phyloP scores from a whole-genome alignment of 2,888 invertebrate genomes.

The Netelia virgata region DNA sequence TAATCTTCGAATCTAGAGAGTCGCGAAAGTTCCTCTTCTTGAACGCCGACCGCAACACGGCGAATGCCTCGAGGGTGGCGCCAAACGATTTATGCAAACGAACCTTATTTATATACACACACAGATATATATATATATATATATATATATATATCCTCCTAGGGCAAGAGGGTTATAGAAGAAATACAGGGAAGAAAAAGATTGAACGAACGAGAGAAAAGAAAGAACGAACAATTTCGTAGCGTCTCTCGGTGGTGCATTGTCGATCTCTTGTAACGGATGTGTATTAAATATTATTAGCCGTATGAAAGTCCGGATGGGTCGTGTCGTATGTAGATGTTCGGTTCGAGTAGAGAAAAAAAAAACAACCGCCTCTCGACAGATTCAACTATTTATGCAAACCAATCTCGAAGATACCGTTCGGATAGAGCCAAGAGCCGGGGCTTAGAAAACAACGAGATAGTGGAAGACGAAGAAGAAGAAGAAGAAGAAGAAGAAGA shows the following conservation, averaged over 20 bases:
- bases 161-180: not conserved
- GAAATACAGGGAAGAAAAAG: not conserved
- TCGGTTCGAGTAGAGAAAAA: not conserved
- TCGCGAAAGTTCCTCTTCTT: slow-evolving; percentile 22
- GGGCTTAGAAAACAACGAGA: slow-evolving; percentile 4
- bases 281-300: slow-evolving; percentile 24
- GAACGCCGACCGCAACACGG: slow-evolving; percentile 41
- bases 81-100: slow-evolving; percentile 77
- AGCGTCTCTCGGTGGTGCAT: not conserved
- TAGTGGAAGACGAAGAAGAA: not conserved
- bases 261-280: not conserved
- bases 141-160: slow-evolving; percentile 11
- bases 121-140: slow-evolving; percentile 18
- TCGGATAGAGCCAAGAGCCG: slow-evolving; percentile 11
- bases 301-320: slow-evolving; percentile 2
- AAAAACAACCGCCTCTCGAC: slow-evolving; percentile 28
- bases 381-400: slow-evolving; percentile 60
- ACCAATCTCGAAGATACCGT: slow-evolving; percentile 55
- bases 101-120: slow-evolving; percentile 45
- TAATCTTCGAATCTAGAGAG: slow-evolving; percentile 23
- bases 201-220: not conserved
- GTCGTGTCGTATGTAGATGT: too few species aligned
- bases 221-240: slow-evolving; percentile 16
- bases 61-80: slow-evolving; percentile 71
- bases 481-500: not conserved